phyloP scores from a whole-genome alignment of 2,797 vertebrate genomes.

The Pelochelys cantorii region DNA sequence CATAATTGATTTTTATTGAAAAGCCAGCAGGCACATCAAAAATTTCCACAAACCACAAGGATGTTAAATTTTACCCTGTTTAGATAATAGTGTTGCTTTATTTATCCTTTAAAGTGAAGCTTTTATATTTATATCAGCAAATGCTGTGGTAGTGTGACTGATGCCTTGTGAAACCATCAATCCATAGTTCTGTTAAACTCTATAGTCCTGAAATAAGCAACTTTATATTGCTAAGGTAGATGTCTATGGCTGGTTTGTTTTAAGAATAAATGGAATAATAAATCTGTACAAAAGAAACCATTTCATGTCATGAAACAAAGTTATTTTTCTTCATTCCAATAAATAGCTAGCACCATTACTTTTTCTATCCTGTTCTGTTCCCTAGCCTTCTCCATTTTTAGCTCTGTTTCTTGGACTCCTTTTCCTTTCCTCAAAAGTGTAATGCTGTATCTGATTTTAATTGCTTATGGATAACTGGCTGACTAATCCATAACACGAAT shows the following conservation, averaged over 20 bases:
- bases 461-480: not conserved
- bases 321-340: constrained; percentile 65
- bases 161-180: constrained; percentile 79
- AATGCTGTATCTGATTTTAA: constrained; percentile 34
- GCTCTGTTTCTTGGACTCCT: not conserved
- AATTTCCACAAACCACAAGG: constrained; percentile 89
- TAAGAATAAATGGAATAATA: constrained; percentile 77
- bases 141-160: constrained; percentile 82
- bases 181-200: constrained; percentile 72
- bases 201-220: constrained; percentile 69
- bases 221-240: constrained; percentile 76
- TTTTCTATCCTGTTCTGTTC: constrained; percentile 1
- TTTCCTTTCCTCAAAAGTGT: constrained; percentile 13
- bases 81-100: constrained; percentile 87
- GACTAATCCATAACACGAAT: constrained; percentile 5
- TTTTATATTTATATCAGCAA: constrained; percentile 86
- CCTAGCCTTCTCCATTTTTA: not conserved
- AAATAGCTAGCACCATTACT: constrained; percentile 46
- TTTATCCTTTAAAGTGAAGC: constrained; percentile 86
- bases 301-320: constrained; percentile 57
- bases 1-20: constrained; percentile 96
- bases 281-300: constrained; percentile 58
- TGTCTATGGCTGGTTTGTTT: constrained; percentile 74
- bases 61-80: constrained; percentile 88
- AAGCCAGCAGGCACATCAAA: constrained; percentile 93